Base-by-base conservation (phyloP, 2,797 vertebrate genomes). In the Eurystomus glaucurus region DNA sequence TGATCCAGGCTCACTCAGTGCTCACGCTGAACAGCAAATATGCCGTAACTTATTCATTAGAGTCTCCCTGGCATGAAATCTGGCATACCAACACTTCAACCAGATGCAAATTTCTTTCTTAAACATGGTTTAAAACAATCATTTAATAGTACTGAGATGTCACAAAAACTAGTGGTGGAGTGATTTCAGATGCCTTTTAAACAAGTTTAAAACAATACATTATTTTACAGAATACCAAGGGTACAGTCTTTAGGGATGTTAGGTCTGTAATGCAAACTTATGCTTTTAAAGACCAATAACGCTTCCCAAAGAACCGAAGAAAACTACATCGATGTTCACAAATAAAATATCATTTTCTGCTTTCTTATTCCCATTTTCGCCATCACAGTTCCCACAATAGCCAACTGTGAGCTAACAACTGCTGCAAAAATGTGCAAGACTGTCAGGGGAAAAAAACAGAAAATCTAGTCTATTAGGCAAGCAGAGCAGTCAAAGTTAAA, bases 321-420 rank as follows among this genome's bases (percentile, higher is more conserved):
- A 88, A 97, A 71, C 14, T 22, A 54, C 78, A 76, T 45, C 64
- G 52, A 2, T 54, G 62, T 70, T 87, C 31, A 85, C 61, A 95
- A 93, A 90, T n/a, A 88, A 96, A 95, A 83, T 70, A 14, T 46
- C 10, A 72, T 95, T 88, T 97, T 69, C 72, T 79, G 65, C 75
- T 88, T 88, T 88, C 91, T 78, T 94, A 74, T 96, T 78, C 86
- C 85, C 46, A 68, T 92, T 90, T 85, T 95, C 88, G 93, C 82
- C 48, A 95, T 9, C 39, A 35, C 81, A 83, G 84, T 21, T 95
- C 91, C 81, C 82, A 70, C 57, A 88, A 51, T 45, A 62, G 55
- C 69, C 43, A 95, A 41, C 55, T 82, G n/a, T 78, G 84, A 96
- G 65, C 60, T 85, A 90, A 94, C 76, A 97, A 93, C 28, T 92